These are phyloP conservation scores for Hepsetus odoe DNA, from an alignment of 2,113 vertebrate genomes.

Conservation along the genomic window DNA sequence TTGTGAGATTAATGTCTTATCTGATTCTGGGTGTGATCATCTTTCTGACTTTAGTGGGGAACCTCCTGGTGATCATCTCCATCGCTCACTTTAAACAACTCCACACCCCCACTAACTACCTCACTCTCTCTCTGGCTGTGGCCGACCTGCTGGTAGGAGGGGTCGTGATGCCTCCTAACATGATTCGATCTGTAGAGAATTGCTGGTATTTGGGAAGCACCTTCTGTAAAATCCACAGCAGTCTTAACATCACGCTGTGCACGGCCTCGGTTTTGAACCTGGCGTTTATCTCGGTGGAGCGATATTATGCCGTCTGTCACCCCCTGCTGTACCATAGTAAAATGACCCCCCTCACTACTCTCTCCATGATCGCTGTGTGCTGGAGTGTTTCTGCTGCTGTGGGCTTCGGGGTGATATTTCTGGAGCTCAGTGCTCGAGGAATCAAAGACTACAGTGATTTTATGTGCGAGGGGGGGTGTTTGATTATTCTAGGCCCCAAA, in stretches of 20 bases:
- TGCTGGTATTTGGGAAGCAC: constrained; percentile 74
- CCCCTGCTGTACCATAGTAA: constrained; percentile 28
- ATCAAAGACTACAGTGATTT: not conserved
- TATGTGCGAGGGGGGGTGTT: constrained; percentile 55
- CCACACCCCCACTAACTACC: constrained; percentile 80
- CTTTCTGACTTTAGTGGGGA: constrained; percentile 47
- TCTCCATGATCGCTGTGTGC: not conserved
- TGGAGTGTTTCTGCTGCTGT: not conserved
- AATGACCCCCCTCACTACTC: constrained; percentile 11
- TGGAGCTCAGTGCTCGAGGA: constrained; percentile 35
- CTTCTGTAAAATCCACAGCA: constrained; percentile 82
- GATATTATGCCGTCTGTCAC: constrained; percentile 68
- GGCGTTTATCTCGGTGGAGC: constrained; percentile 78
- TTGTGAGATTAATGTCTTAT: constrained; percentile 43
- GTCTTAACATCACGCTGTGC: constrained; percentile 77
- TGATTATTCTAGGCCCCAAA: constrained; percentile 74
- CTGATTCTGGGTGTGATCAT: constrained; percentile 33
- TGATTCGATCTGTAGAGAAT: constrained; percentile 46
- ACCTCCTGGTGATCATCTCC: constrained; percentile 79
- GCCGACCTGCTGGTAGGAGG: constrained; percentile 62
- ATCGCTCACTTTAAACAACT: constrained; percentile 82
- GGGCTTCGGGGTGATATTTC: constrained; percentile 55
- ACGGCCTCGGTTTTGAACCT: constrained; percentile 82
- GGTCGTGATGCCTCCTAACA: constrained; percentile 54
- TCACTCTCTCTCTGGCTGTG: constrained; percentile 80